A percentile compares a stretch with the other conserved stretches of the same genome.
These are phyloP conservation scores for Anastatus disparis DNA, from an alignment of 1,140 invertebrate species.

Conservation along the genomic window DNA sequence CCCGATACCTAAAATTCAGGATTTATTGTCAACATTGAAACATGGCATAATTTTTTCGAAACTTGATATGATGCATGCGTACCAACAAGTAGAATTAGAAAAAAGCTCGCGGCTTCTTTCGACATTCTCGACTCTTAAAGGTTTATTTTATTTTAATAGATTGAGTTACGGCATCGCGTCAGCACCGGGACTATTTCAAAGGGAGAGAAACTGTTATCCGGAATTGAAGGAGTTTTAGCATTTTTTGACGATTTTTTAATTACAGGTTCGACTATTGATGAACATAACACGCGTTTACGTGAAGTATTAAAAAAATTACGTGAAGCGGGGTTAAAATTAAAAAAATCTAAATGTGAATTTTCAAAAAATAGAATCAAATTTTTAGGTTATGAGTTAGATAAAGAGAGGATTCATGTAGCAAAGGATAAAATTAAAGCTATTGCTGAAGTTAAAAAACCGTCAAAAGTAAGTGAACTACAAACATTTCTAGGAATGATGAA, in stretches of 20 bases:
- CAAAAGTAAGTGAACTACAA: background rate
- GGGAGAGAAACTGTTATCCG: background rate
- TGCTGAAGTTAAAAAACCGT: background rate
- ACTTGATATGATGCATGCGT: too few relatives aligned
- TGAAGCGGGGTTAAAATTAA: background rate
- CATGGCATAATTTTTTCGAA: too few relatives aligned
- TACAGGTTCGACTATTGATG: too few relatives aligned
- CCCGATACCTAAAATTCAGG: too few relatives aligned
- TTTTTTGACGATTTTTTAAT: conserved; percentile 29
- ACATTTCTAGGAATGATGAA: conserved; percentile 25
- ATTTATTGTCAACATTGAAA: too few relatives aligned
- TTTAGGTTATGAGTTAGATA: background rate
- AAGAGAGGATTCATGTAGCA: background rate
- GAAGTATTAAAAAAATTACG: background rate
- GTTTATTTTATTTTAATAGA: conserved; percentile 3
- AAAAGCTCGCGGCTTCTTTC: too few relatives aligned
- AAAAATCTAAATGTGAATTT: conserved; percentile 10
- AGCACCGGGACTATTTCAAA: conserved; percentile 19
- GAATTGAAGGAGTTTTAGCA: background rate
- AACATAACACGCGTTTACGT: background rate
- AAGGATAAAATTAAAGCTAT: conserved; percentile 20
- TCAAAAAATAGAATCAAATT: background rate
- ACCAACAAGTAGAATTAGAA: too few relatives aligned
- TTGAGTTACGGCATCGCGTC: conserved; percentile 5
- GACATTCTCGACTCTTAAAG: too few relatives aligned